Evolutionary conservation across 2,113 vertebrate genomes (phyloP).

Genomic region (Enhydra lutris): DNA sequence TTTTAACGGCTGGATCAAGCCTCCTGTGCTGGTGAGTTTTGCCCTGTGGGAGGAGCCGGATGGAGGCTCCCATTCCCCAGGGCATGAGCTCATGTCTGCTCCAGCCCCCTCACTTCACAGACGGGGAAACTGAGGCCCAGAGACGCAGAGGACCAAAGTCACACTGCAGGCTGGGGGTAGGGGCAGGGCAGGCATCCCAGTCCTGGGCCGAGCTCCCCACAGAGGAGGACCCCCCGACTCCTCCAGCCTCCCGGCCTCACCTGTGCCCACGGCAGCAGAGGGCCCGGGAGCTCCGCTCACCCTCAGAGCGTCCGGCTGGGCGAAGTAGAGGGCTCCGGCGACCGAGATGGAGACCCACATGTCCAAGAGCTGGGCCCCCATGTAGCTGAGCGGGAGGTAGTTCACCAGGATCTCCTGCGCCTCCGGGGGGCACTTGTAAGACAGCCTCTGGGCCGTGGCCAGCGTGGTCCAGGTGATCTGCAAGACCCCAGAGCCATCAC

Average conservation of each 20-base stretch:
- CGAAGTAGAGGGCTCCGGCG: conserved; percentile 9
- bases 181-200: neutral
- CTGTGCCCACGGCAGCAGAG: neutral
- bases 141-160: accelerated
- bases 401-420: conserved; percentile 36
- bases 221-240: accelerated
- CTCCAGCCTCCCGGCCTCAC: accelerated
- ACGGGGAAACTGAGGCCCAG: neutral
- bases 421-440: neutral
- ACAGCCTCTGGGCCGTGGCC: neutral
- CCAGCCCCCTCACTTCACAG: neutral
- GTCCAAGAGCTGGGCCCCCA: conserved; percentile 15
- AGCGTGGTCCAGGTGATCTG: conserved; percentile 58
- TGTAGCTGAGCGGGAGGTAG: conserved; percentile 34
- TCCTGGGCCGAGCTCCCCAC: neutral
- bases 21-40: neutral
- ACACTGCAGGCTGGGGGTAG: accelerated
- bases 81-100: neutral
- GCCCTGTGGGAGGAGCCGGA: accelerated
- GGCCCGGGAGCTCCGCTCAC: accelerated
- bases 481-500: neutral
- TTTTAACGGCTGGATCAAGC: neutral
- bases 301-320: neutral
- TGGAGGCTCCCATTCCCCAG: neutral
- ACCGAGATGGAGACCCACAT: conserved; percentile 35